Base-by-base conservation (phyloP, 2,113 vertebrate genomes). In the Mesocricetus auratus region DNA sequence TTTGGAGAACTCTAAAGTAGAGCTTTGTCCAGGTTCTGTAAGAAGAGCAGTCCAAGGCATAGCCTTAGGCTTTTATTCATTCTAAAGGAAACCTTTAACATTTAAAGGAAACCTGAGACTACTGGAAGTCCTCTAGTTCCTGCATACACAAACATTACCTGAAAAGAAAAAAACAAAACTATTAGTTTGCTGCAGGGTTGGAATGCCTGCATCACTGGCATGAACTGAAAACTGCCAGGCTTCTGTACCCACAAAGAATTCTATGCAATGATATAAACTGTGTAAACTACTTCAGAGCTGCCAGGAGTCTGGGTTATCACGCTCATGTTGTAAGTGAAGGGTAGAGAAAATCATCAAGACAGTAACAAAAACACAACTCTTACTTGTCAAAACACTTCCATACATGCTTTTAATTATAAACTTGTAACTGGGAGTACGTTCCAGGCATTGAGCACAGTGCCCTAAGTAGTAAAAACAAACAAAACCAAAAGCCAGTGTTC, bases 21-120 rank as follows among this genome's bases (percentile, higher is more conserved):
- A 64, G 24, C 24, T 13, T 24, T 50, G 26, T 53, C 8, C 2
- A n/a, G 56, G 45, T 66, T 53, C 42, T n/a, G 10, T 81, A 29
- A 21, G 73, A 91, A 90, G 90, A 50, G 47, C 45, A 88, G 75
- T 75, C 42, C 29, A 45, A 29, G 19, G 66, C 47, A 92, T 7
- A 88, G 53, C 31, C 17, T 0, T 29, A 22, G 29, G 69, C 60
- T 47, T 86, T 79, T 85, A 73, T 36, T 75, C 78, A 82, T 26
- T 71, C 89, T 81, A 36, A 86, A 91, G 8, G 8, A 95, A 64
- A 24, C 56, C 11, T 64, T 79, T 90, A 10, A 17, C n/a, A n/a
- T n/a, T n/a, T n/a, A n/a, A 60, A 21, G 71, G 74, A 89, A 93
- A 87, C 13, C 0, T 62, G 26, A 88, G 96, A 92, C 58, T n/a